Evolutionary conservation across 2,888 invertebrate species (phyloP).

Genomic region (Tetheella fluctuosa): DNA sequence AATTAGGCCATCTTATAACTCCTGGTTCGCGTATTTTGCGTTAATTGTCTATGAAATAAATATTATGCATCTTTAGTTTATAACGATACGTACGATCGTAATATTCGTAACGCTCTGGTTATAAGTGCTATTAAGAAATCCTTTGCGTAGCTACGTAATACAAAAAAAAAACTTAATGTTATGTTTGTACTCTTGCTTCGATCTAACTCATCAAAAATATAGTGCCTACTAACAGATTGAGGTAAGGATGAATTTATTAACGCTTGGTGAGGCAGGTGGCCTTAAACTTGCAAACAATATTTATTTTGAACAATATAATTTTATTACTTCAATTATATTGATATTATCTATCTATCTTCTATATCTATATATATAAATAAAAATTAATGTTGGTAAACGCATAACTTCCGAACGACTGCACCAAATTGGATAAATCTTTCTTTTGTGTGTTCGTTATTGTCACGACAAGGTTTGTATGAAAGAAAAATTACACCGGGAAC

Average conservation of each 20-base stretch:
- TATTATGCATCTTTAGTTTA: neutral
- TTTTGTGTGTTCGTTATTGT: too few relatives aligned
- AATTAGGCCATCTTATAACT: too few relatives aligned
- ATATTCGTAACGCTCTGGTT: neutral
- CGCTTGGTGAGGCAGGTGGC: neutral
- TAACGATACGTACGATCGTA: neutral
- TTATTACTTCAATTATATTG: too few relatives aligned
- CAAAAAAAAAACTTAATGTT: neutral
- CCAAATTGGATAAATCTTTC: too few relatives aligned
- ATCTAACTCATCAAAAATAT: slow-evolving; percentile 35
- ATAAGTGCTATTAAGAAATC: neutral
- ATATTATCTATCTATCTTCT: too few relatives aligned
- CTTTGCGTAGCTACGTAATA: neutral
- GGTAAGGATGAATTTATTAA: slow-evolving; percentile 30
- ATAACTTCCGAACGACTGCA: too few relatives aligned
- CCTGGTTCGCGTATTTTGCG: too few relatives aligned
- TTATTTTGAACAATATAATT: neutral
- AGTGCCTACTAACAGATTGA: slow-evolving; percentile 41
- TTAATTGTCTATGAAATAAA: neutral
- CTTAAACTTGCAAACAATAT: neutral
- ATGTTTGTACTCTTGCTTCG: slow-evolving; percentile 15
- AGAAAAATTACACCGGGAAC: too few relatives aligned
- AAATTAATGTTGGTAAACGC: too few relatives aligned
- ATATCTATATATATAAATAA: too few relatives aligned
- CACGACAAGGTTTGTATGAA: too few relatives aligned